phyloP scores from a whole-genome alignment of 2,797 vertebrate species.

The Enteromius argenteus region DNA sequence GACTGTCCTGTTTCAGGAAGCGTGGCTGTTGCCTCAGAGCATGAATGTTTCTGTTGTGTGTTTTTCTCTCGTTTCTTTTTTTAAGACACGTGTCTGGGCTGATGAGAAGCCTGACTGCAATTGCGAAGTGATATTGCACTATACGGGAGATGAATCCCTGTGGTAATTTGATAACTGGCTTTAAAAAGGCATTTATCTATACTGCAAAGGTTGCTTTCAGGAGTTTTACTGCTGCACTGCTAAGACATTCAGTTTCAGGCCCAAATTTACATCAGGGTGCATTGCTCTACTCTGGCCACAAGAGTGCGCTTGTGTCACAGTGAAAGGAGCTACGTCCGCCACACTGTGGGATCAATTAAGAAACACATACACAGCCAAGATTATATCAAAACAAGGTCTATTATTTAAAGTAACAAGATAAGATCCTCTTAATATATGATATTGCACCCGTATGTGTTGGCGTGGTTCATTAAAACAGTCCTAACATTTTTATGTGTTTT shows the following conservation, averaged over 20 bases:
- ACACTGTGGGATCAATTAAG: constrained; percentile 67
- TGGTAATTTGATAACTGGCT: constrained; percentile 8
- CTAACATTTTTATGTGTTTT: constrained; percentile 55
- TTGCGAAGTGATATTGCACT: constrained; percentile 34
- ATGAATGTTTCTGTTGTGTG: constrained; percentile 25
- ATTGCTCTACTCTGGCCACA: constrained; percentile 71
- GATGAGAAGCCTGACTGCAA: constrained; percentile 16
- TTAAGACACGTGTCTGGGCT: background rate
- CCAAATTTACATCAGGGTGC: constrained; percentile 48
- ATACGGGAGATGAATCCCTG: constrained; percentile 30
- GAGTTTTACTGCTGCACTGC: constrained; percentile 11
- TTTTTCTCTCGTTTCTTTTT: background rate
- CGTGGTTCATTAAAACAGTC: constrained; percentile 57
- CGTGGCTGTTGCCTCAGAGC: constrained; percentile 54
- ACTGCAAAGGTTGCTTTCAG: constrained; percentile 15
- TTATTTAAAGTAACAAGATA: constrained; percentile 53
- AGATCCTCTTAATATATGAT: constrained; percentile 54
- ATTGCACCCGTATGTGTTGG: constrained; percentile 59
- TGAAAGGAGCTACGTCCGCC: constrained; percentile 72
- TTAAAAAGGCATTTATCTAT: constrained; percentile 29
- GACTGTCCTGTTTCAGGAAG: constrained; percentile 26
- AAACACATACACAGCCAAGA: constrained; percentile 63
- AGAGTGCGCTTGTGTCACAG: constrained; percentile 80
- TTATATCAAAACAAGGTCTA: constrained; percentile 60
- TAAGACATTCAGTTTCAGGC: constrained; percentile 18